Evolutionary conservation across 2,888 invertebrate genomes (phyloP).

Genomic region (Nycteola revayana): DNA sequence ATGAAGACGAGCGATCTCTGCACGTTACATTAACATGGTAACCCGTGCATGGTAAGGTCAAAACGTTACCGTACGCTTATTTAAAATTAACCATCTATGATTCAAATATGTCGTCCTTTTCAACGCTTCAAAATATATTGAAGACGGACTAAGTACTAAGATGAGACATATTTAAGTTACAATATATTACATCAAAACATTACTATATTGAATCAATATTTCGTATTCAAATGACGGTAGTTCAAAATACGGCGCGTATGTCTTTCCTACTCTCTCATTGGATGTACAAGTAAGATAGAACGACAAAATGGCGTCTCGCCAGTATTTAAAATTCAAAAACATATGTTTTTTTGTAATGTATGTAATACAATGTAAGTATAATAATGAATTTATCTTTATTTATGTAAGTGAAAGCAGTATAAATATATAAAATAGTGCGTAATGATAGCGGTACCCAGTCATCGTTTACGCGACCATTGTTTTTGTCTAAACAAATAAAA

Average conservation of each 20-base stretch:
- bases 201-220: too few relatives aligned
- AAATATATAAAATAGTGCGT: conserved; percentile 38
- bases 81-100: conserved; percentile 31
- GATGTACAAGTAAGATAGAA: too few relatives aligned
- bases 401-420: conserved; percentile 32
- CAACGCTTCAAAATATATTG: conserved; percentile 26
- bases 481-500: too few relatives aligned
- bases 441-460: conserved; percentile 21
- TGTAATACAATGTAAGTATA: conserved; percentile 14
- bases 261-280: too few relatives aligned
- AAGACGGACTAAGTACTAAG: conserved; percentile 32
- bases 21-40: conserved; percentile 31
- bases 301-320: too few relatives aligned
- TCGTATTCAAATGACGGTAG: too few relatives aligned
- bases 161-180: conserved; percentile 20
- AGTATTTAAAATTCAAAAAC: too few relatives aligned
- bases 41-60: conserved; percentile 32
- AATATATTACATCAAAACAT: too few relatives aligned
- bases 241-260: too few relatives aligned
- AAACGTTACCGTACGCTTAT: conserved; percentile 32
- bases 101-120: conserved; percentile 23
- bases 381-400: conserved; percentile 16
- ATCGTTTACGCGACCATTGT: conserved; percentile 27
- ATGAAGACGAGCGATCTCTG: conserved; percentile 25
- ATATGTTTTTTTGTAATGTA: not conserved